phyloP scores from a whole-genome alignment of 2,113 vertebrate species.

The Ceyx margarethae region DNA sequence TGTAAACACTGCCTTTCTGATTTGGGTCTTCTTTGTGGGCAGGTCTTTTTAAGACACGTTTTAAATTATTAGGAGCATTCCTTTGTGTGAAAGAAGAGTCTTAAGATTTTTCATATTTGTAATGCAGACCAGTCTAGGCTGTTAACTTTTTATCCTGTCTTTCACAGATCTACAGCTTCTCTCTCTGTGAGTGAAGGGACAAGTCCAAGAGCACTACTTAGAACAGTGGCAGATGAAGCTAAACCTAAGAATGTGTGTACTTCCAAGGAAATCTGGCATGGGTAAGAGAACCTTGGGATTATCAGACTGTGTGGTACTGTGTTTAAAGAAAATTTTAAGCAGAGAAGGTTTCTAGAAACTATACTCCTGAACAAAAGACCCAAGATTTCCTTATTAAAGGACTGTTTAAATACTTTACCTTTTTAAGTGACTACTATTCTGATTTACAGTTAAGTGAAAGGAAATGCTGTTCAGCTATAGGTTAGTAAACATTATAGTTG shows the following conservation, averaged over 20 bases:
- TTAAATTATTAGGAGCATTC: background rate
- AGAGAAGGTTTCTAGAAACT: background rate
- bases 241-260: slow-evolving; percentile 83
- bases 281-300: slow-evolving; percentile 75
- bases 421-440: background rate
- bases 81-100: background rate
- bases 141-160: background rate
- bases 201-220: slow-evolving; percentile 72
- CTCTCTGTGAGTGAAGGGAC: slow-evolving; percentile 78
- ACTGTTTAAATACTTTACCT: background rate
- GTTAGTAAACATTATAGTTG: background rate
- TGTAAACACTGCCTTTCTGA: background rate
- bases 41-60: background rate
- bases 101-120: background rate
- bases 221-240: slow-evolving; percentile 78
- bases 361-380: background rate
- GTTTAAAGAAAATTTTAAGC: background rate
- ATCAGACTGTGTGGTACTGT: background rate
- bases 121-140: background rate
- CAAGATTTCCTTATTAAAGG: background rate
- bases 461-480: background rate
- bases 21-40: background rate
- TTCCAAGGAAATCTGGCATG: slow-evolving; percentile 92
- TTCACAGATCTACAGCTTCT: slow-evolving; percentile 75
- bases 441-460: background rate